Conservation (phyloP, 1,140 invertebrate species). For the Amyelois transitella region DNA sequence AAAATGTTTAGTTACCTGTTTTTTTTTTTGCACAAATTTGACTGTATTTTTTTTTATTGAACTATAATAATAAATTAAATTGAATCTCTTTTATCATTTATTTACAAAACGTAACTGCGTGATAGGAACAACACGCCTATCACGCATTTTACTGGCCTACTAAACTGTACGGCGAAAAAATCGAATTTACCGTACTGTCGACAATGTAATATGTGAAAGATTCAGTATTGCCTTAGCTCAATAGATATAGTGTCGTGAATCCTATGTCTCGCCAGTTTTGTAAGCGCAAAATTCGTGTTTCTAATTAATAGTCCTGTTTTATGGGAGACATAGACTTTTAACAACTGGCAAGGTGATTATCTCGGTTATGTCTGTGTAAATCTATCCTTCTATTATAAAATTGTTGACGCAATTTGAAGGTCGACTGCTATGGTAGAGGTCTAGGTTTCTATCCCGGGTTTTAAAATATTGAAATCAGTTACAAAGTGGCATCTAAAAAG, state of each 20-base stretch:
- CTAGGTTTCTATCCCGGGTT: too few relatives aligned
- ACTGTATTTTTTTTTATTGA: too few relatives aligned
- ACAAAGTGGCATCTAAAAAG: too few relatives aligned
- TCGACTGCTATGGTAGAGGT: too few relatives aligned
- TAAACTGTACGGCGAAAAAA: background rate
- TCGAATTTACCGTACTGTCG: background rate
- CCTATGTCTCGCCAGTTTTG: background rate
- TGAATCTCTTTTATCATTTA: too few relatives aligned
- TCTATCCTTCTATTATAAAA: background rate
- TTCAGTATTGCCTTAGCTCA: background rate
- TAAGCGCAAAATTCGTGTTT: background rate
- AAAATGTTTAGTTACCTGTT: too few relatives aligned
- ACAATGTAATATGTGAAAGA: background rate
- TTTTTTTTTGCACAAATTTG: too few relatives aligned
- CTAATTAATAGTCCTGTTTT: background rate
- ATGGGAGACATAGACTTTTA: background rate
- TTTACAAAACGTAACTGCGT: too few relatives aligned
- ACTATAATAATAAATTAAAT: too few relatives aligned
- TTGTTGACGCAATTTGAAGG: background rate
- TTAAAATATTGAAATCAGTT: too few relatives aligned
- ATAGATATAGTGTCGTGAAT: background rate
- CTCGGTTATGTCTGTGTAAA: background rate
- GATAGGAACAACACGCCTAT: background rate
- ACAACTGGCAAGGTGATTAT: background rate
- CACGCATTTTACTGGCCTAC: background rate